Evolutionary conservation across 2,797 vertebrate genomes (phyloP).

Genomic region (Protosalanx chinensis): DNA sequence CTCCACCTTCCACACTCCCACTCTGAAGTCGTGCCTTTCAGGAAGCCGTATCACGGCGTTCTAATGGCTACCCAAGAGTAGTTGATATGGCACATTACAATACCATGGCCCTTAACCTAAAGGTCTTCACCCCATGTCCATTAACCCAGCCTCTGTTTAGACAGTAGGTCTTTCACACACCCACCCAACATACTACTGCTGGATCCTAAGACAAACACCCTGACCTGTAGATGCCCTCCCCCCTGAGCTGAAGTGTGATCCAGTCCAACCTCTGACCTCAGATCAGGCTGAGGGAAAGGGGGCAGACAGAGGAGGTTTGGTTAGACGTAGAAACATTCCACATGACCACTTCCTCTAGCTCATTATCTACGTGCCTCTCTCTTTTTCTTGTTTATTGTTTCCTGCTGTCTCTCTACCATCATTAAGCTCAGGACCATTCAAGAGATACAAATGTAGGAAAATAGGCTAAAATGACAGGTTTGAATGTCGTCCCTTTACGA

Average conservation of each 20-base stretch:
- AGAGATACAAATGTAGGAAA: neutral
- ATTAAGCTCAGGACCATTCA: neutral
- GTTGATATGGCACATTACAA: neutral
- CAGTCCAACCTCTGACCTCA: neutral
- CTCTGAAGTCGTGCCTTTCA: neutral
- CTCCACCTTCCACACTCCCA: slow-evolving; percentile 28
- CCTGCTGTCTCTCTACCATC: neutral
- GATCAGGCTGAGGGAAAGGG: neutral
- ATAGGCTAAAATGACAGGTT: neutral
- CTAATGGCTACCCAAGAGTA: neutral
- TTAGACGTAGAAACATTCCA: neutral
- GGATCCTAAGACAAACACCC: neutral
- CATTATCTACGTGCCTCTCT: neutral
- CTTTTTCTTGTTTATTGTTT: neutral
- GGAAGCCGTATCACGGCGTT: neutral
- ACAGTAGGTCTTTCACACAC: no score
- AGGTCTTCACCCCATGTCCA: no score
- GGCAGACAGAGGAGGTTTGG: neutral
- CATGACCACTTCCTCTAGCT: neutral
- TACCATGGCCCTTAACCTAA: neutral
- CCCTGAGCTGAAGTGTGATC: neutral
- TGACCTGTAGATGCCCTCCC: neutral
- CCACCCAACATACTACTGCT: neutral
- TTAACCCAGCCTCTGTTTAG: no score
- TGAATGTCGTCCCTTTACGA: neutral